phyloP scores from a whole-genome alignment of 2,797 vertebrate species.

The Echiichthys vipera region DNA sequence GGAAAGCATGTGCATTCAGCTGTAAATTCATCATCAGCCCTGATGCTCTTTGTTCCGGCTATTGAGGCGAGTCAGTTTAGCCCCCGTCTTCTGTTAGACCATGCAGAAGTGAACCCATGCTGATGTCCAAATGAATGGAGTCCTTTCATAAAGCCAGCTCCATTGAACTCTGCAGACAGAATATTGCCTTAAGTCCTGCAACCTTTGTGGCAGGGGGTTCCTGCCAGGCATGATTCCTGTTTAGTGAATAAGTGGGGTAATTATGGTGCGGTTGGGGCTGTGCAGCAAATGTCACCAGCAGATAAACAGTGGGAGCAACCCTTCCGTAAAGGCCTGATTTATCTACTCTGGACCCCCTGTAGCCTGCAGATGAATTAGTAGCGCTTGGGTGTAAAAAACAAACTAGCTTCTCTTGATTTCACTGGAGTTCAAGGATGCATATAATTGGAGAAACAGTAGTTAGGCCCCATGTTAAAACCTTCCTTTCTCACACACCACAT shows the following conservation, averaged over 20 bases:
- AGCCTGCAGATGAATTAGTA: slow-evolving; percentile 92
- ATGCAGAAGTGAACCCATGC: slow-evolving; percentile 71
- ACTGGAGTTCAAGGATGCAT: slow-evolving; percentile 92
- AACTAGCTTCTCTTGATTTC: slow-evolving; percentile 88
- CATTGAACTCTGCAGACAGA: slow-evolving; percentile 85
- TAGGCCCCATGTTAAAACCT: slow-evolving; percentile 87
- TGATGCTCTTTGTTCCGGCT: slow-evolving; percentile 75
- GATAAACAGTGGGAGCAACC: slow-evolving; percentile 95
- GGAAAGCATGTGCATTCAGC: slow-evolving; percentile 75
- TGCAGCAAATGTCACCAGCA: slow-evolving; percentile 96
- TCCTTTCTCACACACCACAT: slow-evolving; percentile 75
- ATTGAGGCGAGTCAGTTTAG: slow-evolving; percentile 67
- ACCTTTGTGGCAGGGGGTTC: slow-evolving; percentile 91
- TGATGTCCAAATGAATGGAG: slow-evolving; percentile 79
- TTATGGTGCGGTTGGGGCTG: slow-evolving; percentile 93
- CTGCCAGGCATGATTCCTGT: slow-evolving; percentile 94
- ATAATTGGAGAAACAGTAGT: slow-evolving; percentile 92
- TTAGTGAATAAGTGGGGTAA: slow-evolving; percentile 99
- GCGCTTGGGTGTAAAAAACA: slow-evolving; percentile 89
- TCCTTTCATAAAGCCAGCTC: slow-evolving; percentile 71
- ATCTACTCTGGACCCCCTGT: slow-evolving; percentile 84
- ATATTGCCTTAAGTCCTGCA: slow-evolving; percentile 93
- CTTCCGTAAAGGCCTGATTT: slow-evolving; percentile 94
- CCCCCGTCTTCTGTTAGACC: slow-evolving; percentile 68
- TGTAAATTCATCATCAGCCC: slow-evolving; percentile 73